phyloP scores from a whole-genome alignment of 2,113 vertebrate species.

The Pelecanoides urinatrix region DNA sequence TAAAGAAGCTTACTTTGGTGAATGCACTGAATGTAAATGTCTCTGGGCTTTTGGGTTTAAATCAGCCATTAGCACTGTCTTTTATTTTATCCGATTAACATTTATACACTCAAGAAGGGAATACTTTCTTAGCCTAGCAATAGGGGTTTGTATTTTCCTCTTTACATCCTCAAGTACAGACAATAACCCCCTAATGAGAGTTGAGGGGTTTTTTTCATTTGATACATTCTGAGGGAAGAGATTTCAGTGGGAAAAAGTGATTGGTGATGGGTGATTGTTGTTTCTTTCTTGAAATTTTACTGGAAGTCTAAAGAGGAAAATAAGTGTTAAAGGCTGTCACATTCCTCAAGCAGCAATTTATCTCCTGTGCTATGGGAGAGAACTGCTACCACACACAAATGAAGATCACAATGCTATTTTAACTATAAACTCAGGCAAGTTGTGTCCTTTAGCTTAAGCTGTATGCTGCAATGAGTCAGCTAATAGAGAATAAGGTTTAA shows the following conservation, averaged over 20 bases:
- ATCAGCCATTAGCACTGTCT: not conserved
- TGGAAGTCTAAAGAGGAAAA: not conserved
- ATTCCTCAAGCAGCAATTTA: not conserved
- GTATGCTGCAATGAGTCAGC: not conserved
- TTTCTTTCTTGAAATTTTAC: not conserved
- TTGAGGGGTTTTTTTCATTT: not conserved
- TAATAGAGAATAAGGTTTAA: not conserved
- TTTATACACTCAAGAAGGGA: not conserved
- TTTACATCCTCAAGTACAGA: not conserved
- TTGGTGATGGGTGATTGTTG: not conserved
- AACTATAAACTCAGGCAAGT: not conserved
- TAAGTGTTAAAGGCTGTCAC: not conserved
- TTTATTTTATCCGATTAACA: not conserved
- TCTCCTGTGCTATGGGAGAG: not conserved
- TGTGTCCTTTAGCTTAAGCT: not conserved
- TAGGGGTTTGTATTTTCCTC: not conserved
- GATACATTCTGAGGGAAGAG: not conserved
- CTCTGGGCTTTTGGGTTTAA: constrained; percentile 9
- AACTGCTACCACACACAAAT: not conserved
- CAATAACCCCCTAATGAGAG: not conserved
- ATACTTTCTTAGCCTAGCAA: not conserved
- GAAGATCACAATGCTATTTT: not conserved
- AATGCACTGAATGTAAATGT: not conserved
- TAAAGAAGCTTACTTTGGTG: not conserved
- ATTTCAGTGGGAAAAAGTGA: not conserved